These are phyloP conservation scores for Amorpha juglandis DNA, from an alignment of 2,888 invertebrate genomes.

Conservation along the genomic window DNA sequence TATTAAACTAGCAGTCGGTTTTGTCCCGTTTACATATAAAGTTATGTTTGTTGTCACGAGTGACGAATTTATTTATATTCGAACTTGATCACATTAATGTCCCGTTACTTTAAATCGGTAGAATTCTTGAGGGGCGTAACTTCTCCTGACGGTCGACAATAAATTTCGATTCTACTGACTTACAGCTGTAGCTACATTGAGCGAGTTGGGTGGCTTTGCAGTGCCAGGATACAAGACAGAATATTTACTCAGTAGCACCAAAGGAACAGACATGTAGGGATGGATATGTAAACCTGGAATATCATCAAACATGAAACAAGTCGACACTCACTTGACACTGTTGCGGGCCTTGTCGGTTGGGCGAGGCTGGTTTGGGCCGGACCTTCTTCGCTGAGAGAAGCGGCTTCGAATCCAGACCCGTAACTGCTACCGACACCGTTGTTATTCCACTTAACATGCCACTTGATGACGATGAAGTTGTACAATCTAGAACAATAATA, in stretches of 20 bases:
- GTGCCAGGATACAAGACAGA: no score
- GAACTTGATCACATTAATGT: no score
- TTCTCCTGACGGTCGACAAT: no score
- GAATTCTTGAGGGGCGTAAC: no score
- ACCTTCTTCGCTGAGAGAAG: slow-evolving; percentile 68
- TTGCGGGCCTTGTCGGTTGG: slow-evolving; percentile 95
- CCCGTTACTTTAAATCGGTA: no score
- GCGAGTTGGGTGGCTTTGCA: no score
- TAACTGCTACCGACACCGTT: slow-evolving; percentile 74
- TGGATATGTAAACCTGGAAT: not conserved
- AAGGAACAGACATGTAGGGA: not conserved
- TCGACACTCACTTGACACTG: slow-evolving; percentile 91
- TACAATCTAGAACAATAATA: slow-evolving; percentile 62
- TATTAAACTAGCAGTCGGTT: no score
- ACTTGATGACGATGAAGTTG: slow-evolving; percentile 62
- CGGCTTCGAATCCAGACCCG: slow-evolving; percentile 68
- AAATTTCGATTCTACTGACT: no score
- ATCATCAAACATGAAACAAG: not conserved
- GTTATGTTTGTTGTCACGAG: no score
- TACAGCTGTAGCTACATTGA: no score
- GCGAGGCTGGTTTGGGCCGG: slow-evolving; percentile 94
- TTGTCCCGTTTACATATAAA: no score
- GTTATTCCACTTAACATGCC: slow-evolving; percentile 64
- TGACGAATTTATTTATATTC: no score
- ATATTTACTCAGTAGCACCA: not conserved